A percentile compares a stretch with the other conserved stretches of the same genome.
These are phyloP conservation scores for Digitonthophagus gazella DNA, from an alignment of 2,888 invertebrate genomes.

Conservation along the genomic window DNA sequence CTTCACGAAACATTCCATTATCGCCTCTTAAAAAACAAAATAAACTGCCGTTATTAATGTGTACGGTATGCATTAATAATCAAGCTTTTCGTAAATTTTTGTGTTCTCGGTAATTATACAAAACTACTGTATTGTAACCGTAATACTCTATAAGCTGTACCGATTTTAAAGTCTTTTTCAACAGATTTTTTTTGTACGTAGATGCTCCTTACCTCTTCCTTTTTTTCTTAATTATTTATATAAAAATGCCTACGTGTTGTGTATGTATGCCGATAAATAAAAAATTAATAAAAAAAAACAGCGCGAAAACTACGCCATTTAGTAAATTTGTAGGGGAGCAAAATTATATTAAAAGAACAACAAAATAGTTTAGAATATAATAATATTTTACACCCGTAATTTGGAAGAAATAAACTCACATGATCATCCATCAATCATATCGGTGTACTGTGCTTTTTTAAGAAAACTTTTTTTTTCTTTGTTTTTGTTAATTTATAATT, in stretches of 20 bases:
- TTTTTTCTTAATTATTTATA: conserved; percentile 19
- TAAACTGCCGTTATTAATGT: conserved; percentile 17
- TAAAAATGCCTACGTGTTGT: conserved; percentile 4
- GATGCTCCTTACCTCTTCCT: conserved; percentile 18
- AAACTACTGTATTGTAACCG: background rate
- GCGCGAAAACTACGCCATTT: background rate
- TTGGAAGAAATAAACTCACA: background rate
- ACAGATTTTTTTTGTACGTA: background rate
- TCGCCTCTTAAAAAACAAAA: conserved; percentile 3
- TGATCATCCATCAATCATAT: background rate
- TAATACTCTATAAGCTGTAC: conserved; percentile 1
- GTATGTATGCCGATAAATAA: conserved; percentile 16
- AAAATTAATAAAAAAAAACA: background rate
- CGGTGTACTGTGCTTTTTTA: background rate
- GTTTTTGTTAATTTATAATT: conserved; percentile 8
- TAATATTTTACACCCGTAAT: background rate
- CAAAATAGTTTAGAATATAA: background rate
- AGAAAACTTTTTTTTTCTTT: background rate
- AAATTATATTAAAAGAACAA: conserved; percentile 2
- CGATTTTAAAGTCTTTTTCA: background rate
- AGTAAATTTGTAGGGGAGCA: background rate
- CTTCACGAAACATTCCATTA: conserved; percentile 14
- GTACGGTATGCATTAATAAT: conserved; percentile 20
- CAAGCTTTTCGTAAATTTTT: conserved; percentile 24
- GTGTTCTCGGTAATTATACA: conserved; percentile 15